phyloP scores from a whole-genome alignment of 2,888 invertebrate genomes.

The Caradrina kadenii region DNA sequence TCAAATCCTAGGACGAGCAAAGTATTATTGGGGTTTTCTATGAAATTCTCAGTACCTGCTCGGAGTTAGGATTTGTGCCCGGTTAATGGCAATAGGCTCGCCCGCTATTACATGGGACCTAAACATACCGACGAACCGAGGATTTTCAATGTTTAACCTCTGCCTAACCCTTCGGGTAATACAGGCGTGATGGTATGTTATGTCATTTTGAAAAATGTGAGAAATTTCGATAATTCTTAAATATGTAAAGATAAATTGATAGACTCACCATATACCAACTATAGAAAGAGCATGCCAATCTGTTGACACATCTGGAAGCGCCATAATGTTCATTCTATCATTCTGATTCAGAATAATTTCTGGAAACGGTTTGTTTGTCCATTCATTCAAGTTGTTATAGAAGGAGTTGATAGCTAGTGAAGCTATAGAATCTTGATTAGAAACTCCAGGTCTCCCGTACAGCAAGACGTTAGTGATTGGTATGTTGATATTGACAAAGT shows the following conservation, averaged over 20 bases:
- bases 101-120: no score
- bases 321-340: constrained; percentile 76
- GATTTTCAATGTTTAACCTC: no score
- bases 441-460: constrained; percentile 71
- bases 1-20: no score
- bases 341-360: constrained; percentile 78
- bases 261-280: constrained; percentile 83
- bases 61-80: no score
- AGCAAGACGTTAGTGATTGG: constrained; percentile 75
- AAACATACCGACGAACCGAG: no score
- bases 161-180: no score
- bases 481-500: constrained; percentile 73
- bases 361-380: constrained; percentile 78
- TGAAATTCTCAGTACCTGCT: no score
- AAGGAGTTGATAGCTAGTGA: constrained; percentile 77
- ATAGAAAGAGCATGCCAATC: constrained; percentile 83
- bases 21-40: no score
- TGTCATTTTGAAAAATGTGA: no score
- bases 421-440: constrained; percentile 73
- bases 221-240: no score
- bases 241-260: neutral
- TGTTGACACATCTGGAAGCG: constrained; percentile 78
- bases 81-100: no score
- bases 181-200: no score
- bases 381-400: constrained; percentile 75